Percentiles rank a stretch among this genome's conserved stretches.
Conservation (phyloP, 1,140 invertebrate species). For the Drosophila punjabiensis region DNA sequence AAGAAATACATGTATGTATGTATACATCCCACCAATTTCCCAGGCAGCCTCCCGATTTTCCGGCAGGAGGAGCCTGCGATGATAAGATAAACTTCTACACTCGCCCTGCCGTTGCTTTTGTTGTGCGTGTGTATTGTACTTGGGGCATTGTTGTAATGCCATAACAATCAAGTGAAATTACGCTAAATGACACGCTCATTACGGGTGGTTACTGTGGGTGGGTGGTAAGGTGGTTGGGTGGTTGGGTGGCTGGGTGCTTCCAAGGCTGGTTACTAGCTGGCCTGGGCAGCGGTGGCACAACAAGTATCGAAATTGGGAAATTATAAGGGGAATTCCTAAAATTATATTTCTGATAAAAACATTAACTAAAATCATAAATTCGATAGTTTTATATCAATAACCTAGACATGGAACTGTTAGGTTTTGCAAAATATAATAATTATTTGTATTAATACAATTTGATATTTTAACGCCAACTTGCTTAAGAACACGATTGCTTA, state of each 20-base stretch:
- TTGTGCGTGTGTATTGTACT: constrained; percentile 45
- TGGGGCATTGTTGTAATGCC: constrained; percentile 69
- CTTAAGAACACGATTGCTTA: too few relatives aligned
- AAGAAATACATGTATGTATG: background rate
- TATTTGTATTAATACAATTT: background rate
- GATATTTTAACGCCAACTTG: background rate
- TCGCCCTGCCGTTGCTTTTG: constrained; percentile 12
- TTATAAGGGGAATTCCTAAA: background rate
- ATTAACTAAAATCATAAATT: background rate
- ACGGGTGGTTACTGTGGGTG: constrained; percentile 39
- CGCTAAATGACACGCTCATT: constrained; percentile 83
- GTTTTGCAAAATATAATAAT: background rate
- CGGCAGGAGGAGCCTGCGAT: constrained; percentile 39
- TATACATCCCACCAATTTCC: constrained; percentile 1
- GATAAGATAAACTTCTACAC: constrained; percentile 72
- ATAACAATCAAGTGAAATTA: constrained; percentile 82
- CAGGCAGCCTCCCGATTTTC: constrained; percentile 8
- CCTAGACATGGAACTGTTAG: background rate
- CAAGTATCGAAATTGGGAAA: background rate
- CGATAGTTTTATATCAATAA: background rate
- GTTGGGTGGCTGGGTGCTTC: background rate
- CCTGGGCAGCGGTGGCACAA: background rate
- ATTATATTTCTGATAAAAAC: background rate
- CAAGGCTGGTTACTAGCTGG: background rate
- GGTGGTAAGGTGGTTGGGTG: background rate